phyloP scores from a whole-genome alignment of 2,888 invertebrate species.

The Cybosia mesomella region DNA sequence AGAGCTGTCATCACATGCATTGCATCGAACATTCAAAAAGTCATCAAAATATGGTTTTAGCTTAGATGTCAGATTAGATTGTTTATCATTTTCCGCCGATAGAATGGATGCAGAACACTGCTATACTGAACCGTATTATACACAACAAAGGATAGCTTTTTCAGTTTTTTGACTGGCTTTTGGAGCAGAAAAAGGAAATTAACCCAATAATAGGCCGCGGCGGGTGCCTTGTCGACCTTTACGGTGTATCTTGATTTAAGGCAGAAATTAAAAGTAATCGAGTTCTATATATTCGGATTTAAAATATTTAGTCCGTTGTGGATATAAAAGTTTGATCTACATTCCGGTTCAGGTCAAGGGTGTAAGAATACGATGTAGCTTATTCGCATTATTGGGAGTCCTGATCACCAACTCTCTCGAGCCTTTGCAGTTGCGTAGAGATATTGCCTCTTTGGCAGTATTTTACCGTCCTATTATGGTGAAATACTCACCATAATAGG shows the following conservation, averaged over 20 bases:
- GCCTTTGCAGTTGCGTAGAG: no score
- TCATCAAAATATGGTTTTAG: no score
- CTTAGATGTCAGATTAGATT: no score
- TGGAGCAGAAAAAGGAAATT: conserved; percentile 42
- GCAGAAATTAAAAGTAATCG: not conserved
- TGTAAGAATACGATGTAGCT: not conserved
- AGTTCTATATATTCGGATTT: not conserved
- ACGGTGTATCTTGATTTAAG: conserved; percentile 7
- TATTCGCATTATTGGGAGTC: no score
- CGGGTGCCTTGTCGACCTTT: conserved; percentile 19
- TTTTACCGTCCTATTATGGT: no score
- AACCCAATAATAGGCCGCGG: conserved; percentile 36
- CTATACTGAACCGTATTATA: not conserved
- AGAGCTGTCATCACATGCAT: no score
- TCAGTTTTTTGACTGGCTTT: conserved; percentile 37
- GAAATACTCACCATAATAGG: no score
- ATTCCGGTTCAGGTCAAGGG: not conserved
- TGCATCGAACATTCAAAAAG: no score
- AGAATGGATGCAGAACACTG: not conserved
- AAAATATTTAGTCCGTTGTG: not conserved
- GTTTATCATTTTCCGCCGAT: not conserved
- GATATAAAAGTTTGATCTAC: not conserved
- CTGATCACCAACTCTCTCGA: no score
- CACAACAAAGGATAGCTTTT: not conserved
- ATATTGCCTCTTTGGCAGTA: no score